Conservation (phyloP, 2,797 vertebrate genomes). For the Phrynocephalus guinanensis region DNA sequence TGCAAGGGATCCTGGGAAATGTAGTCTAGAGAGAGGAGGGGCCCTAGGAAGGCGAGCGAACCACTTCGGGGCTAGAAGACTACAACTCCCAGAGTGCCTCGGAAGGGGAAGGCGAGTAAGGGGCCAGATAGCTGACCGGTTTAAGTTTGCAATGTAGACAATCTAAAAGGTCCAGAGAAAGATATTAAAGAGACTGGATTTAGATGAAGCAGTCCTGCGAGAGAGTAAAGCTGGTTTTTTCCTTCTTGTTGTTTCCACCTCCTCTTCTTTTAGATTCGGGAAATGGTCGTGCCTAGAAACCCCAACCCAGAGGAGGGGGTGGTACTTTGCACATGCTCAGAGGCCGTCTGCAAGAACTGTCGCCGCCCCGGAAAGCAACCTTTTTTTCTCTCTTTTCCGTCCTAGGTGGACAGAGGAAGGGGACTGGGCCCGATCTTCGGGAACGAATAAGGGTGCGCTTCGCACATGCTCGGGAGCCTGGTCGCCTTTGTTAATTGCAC, state of each 20-base stretch:
- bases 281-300: not conserved
- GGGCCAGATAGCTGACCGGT: not conserved
- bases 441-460: not conserved
- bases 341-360: not conserved
- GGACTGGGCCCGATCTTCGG: not conserved
- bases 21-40: not conserved
- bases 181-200: not conserved
- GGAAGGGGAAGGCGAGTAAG: not conserved
- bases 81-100: slow-evolving; percentile 23
- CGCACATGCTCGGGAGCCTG: slow-evolving; percentile 39
- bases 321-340: slow-evolving; percentile 45
- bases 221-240: not conserved
- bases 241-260: not conserved
- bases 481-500: not conserved
- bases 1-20: slow-evolving; percentile 11
- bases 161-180: not conserved
- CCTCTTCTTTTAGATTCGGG: not conserved
- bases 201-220: not conserved
- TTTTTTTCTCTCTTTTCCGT: no score
- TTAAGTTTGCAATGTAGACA: slow-evolving; percentile 31
- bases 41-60: fast-evolving
- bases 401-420: not conserved
- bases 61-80: not conserved
- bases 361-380: not conserved
- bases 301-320: not conserved